Evolutionary conservation across 2,797 vertebrate genomes (phyloP).

Genomic region (Hyperoplus lanceolatus): DNA sequence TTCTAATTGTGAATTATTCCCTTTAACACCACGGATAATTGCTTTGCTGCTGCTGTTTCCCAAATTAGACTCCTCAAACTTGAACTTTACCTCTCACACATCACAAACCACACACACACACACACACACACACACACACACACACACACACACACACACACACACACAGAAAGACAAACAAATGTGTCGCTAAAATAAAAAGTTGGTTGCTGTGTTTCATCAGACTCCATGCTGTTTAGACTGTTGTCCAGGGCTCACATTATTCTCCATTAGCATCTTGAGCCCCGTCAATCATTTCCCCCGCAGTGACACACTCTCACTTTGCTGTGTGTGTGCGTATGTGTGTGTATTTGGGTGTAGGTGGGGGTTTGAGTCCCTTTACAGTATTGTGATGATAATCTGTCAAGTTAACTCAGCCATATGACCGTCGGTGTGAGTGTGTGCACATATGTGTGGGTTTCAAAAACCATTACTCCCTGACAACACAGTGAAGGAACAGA

Average conservation of each 20-base stretch:
- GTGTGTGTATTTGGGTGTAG: background rate
- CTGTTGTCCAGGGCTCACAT: constrained; percentile 50
- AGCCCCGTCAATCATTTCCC: constrained; percentile 71
- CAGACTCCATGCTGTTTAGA: constrained; percentile 52
- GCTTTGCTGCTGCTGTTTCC: constrained; percentile 12
- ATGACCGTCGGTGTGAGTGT: constrained; percentile 61
- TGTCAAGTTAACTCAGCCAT: constrained; percentile 81
- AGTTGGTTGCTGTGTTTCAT: constrained; percentile 31
- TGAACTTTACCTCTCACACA: background rate
- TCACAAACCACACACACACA: constrained; percentile 1
- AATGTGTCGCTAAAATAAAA: constrained; percentile 14
- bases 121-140: background rate
- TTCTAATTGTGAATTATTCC: constrained; percentile 20
- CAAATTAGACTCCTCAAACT: constrained; percentile 12
- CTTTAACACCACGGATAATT: constrained; percentile 19
- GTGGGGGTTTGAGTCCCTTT: constrained; percentile 72
- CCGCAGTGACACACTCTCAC: constrained; percentile 17
- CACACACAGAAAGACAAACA: background rate
- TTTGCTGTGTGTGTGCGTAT: constrained; percentile 19
- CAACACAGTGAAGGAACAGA: constrained; percentile 13
- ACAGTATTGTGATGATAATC: constrained; percentile 81
- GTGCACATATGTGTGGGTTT: constrained; percentile 43
- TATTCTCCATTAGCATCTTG: constrained; percentile 54
- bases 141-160: constrained; percentile 7
- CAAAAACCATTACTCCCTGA: constrained; percentile 59